Conservation (phyloP, 2,113 vertebrate genomes). For the western clawed frog (Xenopus tropicalis) region DNA sequence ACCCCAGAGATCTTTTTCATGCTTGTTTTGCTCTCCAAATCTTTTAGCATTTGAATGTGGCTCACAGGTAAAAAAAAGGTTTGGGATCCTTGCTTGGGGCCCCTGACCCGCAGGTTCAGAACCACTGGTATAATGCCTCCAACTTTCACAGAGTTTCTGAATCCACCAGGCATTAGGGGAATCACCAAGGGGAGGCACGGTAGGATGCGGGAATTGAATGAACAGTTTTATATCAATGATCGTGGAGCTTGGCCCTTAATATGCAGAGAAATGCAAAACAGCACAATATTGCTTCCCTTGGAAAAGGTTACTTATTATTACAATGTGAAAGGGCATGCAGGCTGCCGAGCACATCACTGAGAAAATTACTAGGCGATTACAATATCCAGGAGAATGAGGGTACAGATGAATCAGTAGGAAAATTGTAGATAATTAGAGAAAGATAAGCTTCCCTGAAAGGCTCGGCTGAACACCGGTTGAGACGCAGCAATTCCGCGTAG, state of each 20-base stretch:
- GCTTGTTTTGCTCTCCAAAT: no score
- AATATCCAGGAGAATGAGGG: background rate
- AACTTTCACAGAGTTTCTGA: no score
- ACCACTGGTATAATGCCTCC: no score
- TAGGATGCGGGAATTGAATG: background rate
- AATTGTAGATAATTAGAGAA: constrained; percentile 25
- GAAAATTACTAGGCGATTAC: constrained; percentile 17
- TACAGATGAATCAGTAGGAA: constrained; percentile 8
- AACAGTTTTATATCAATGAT: background rate
- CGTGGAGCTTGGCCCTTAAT: background rate
- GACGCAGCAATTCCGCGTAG: constrained; percentile 1
- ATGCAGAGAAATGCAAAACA: background rate
- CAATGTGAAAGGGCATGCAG: background rate
- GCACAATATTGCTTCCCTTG: background rate
- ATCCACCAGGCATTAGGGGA: background rate
- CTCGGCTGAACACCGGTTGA: constrained; percentile 5
- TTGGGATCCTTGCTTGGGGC: no score
- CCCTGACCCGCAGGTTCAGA: no score
- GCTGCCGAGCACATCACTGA: background rate
- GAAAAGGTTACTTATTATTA: background rate
- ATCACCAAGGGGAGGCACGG: background rate
- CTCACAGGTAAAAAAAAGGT: no score
- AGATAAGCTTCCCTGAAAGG: constrained; percentile 22
- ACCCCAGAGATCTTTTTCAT: no score
- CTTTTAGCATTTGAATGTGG: no score